Evolutionary conservation across 92 coral and sea anemone species (phyloP), one percentile per base, ranked within the genome.

Genomic region (Porites divaricata): DNA sequence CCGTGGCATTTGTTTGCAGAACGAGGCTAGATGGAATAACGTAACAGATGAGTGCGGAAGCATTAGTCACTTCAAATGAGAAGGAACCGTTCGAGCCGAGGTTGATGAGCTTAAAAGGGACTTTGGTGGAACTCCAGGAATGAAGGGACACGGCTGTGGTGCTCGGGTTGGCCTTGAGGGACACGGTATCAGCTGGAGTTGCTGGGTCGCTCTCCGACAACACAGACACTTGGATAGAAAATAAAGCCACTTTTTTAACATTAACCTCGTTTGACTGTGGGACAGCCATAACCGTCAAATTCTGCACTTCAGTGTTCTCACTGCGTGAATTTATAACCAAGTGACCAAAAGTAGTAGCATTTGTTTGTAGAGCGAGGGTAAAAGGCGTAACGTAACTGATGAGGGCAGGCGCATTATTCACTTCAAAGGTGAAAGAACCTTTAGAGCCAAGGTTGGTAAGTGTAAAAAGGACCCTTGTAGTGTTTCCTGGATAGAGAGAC

Each of bases 361-460:
- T 66, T 25, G 59, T 53, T 45, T 70, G 64, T 1, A 88, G 76
- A 72, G 35, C 45, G 74, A 81, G 83, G 61, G 83, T 76, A 15
- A 88, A 88, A 16, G 91, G 91, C 7, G 63, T 61, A 2, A 81
- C 87, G 85, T 80, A 75, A 26, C 87, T 77, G 35, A 81, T 67
- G 52, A 88, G 4, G 26, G 63, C 59, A 2, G 76, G 20, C 2
- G 71, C 21, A 19, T 76, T 76, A 50, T 87, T 59, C 5, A 81
- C 87, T 21, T 69, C 62, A 61, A 88, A 81, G 49, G 26, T 23
- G 25, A 81, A 88, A 25, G 70, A 69, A 21, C 77, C 86, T 54
- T 62, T 72, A 61, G 91, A 58, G 14, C 91, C 91, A 22, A 67
- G 73, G 53, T 88, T 88, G 68, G 79, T 76, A 54, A 88, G 81